Evolutionary conservation across 2,113 vertebrate genomes (phyloP).

Genomic region (Agapornis roseicollis): DNA sequence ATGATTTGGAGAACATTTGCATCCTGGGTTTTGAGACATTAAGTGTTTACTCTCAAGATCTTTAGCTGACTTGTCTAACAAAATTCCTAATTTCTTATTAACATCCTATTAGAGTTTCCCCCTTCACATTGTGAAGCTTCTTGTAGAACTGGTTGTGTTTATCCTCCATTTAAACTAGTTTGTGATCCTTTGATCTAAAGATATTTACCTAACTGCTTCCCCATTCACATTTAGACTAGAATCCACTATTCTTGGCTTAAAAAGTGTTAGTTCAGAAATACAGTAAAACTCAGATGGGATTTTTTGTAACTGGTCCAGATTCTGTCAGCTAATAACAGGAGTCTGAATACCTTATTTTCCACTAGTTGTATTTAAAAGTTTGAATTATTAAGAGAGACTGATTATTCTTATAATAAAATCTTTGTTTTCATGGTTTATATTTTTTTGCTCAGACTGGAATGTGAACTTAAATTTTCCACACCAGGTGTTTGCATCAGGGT

Average conservation of each 20-base stretch:
- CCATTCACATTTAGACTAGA: background rate
- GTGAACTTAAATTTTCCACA: background rate
- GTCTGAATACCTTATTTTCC: background rate
- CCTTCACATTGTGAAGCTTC: background rate
- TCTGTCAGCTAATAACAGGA: background rate
- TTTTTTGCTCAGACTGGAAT: background rate
- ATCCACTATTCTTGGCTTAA: background rate
- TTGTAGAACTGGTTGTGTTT: background rate
- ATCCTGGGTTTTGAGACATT: background rate
- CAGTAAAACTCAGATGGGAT: background rate
- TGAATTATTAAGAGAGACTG: background rate
- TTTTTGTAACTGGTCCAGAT: background rate
- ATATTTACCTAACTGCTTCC: background rate
- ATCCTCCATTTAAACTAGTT: background rate
- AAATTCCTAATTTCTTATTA: background rate
- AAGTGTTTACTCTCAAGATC: background rate
- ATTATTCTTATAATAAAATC: background rate
- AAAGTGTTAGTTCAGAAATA: background rate
- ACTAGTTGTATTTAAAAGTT: background rate
- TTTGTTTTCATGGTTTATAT: background rate
- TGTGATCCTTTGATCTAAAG: background rate
- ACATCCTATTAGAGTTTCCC: rapidly evolving
- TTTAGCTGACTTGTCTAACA: background rate
- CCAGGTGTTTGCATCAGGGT: background rate
- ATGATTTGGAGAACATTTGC: background rate